phyloP scores from a whole-genome alignment of 2,113 vertebrate species.

The Hippocampus guttulatus region DNA sequence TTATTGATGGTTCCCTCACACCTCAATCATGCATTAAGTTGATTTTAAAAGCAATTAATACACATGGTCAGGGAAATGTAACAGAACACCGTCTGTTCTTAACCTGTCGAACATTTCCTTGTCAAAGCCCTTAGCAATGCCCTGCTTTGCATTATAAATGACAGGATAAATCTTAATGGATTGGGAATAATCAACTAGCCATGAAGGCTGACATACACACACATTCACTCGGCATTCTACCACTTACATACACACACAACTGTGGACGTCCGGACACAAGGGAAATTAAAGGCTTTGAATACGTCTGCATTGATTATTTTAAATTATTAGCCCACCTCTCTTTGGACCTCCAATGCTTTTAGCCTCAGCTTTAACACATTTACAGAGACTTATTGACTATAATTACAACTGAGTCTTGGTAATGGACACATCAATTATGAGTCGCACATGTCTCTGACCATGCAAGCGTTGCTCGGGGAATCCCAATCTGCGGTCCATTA shows the following conservation, averaged over 20 bases:
- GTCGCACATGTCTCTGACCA: slow-evolving; percentile 92
- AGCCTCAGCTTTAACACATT: slow-evolving; percentile 99
- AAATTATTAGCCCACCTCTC: slow-evolving; percentile 99
- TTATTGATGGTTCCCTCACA: slow-evolving; percentile 97
- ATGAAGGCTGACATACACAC: slow-evolving; percentile 69
- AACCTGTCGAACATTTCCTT: slow-evolving; percentile 91
- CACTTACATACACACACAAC: slow-evolving; percentile 58
- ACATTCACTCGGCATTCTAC: slow-evolving; percentile 30
- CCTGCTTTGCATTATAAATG: slow-evolving; percentile 99
- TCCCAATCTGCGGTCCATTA: slow-evolving; percentile 96
- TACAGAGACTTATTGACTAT: slow-evolving; percentile 99
- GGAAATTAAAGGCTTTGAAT: slow-evolving; percentile 99
- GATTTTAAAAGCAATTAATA: slow-evolving; percentile 99
- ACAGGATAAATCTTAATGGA: slow-evolving; percentile 99
- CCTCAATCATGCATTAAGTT: slow-evolving; percentile 96
- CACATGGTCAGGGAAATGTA: slow-evolving; percentile 96
- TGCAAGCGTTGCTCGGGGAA: slow-evolving; percentile 97
- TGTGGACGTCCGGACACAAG: slow-evolving; percentile 82
- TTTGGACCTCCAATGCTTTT: slow-evolving; percentile 99
- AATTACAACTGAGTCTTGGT: slow-evolving; percentile 99
- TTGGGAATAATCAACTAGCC: slow-evolving; percentile 99
- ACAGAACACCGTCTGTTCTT: slow-evolving; percentile 96
- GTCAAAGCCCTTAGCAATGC: slow-evolving; percentile 88
- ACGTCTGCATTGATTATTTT: slow-evolving; percentile 99
- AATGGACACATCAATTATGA: slow-evolving; percentile 99